phyloP scores from a whole-genome alignment of 2,113 vertebrate genomes.

The Porphyrio hochstetteri region DNA sequence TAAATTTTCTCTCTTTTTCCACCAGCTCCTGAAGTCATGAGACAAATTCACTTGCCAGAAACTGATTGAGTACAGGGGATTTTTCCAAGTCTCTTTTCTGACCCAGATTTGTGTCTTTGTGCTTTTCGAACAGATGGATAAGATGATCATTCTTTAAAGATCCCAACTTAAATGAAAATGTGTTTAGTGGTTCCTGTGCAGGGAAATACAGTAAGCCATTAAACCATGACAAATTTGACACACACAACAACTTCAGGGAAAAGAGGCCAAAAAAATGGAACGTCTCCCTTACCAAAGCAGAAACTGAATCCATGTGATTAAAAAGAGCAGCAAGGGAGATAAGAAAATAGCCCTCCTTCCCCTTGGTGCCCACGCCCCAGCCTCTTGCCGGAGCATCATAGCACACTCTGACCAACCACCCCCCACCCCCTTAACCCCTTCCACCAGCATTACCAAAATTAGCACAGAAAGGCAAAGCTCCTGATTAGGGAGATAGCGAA shows the following conservation, averaged over 20 bases:
- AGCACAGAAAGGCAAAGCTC: neutral
- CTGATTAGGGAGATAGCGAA: neutral
- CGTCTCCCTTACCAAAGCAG: constrained; percentile 7
- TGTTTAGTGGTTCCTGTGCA: constrained; percentile 51
- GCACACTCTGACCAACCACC: rapidly evolving
- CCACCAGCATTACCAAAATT: neutral
- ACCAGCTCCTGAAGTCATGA: constrained; percentile 59
- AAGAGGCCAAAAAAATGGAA: constrained; percentile 44
- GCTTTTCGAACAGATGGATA: constrained; percentile 68
- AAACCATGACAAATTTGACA: constrained; percentile 61
- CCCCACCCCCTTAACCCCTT: neutral
- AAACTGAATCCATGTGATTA: neutral
- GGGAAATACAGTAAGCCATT: constrained; percentile 54
- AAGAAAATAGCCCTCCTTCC: neutral
- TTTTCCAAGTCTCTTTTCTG: constrained; percentile 48
- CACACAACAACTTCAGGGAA: constrained; percentile 54
- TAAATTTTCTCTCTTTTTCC: constrained; percentile 49
- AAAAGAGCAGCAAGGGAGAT: neutral
- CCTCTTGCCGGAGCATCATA: rapidly evolving
- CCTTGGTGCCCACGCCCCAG: neutral
- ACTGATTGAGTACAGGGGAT: constrained; percentile 41
- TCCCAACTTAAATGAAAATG: constrained; percentile 65
- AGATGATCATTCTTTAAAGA: constrained; percentile 68
- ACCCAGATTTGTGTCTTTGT: constrained; percentile 61
- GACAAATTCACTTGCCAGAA: constrained; percentile 62